Conservation (phyloP, 2,888 invertebrate species). For the Dicycla oo region DNA sequence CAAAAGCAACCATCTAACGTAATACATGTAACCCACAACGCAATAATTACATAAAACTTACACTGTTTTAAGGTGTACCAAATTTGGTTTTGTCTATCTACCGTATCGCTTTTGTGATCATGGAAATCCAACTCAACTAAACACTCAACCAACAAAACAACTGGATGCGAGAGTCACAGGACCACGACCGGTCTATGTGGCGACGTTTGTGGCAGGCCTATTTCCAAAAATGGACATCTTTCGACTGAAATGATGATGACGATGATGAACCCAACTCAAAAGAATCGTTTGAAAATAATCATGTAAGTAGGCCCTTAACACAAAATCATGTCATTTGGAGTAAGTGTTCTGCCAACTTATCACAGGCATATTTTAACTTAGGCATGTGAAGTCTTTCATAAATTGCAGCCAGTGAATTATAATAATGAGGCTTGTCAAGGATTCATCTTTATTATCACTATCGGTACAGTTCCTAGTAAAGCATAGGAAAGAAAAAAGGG, state of each 20-base stretch:
- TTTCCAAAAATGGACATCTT: neutral
- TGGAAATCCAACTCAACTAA: neutral
- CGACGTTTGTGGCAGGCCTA: neutral
- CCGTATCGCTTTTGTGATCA: no score
- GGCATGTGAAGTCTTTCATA: neutral
- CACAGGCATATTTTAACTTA: neutral
- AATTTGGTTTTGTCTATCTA: no score
- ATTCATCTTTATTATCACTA: neutral
- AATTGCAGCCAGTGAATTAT: neutral
- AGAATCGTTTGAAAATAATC: no score
- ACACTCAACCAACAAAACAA: no score
- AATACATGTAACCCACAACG: conserved; percentile 1
- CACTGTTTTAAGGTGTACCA: neutral
- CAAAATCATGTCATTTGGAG: neutral
- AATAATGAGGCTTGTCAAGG: neutral
- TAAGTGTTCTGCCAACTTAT: neutral
- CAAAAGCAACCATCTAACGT: conserved; percentile 11
- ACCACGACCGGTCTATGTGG: neutral
- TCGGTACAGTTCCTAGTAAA: neutral
- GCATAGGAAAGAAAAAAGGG: neutral
- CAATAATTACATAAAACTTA: neutral
- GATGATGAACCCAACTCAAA: neutral
- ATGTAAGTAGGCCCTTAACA: no score
- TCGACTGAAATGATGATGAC: neutral
- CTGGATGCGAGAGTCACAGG: no score